A percentile compares a stretch with the other conserved stretches of the same genome.
Conservation (phyloP, 1,140 invertebrate species). For the Battus philenor region DNA sequence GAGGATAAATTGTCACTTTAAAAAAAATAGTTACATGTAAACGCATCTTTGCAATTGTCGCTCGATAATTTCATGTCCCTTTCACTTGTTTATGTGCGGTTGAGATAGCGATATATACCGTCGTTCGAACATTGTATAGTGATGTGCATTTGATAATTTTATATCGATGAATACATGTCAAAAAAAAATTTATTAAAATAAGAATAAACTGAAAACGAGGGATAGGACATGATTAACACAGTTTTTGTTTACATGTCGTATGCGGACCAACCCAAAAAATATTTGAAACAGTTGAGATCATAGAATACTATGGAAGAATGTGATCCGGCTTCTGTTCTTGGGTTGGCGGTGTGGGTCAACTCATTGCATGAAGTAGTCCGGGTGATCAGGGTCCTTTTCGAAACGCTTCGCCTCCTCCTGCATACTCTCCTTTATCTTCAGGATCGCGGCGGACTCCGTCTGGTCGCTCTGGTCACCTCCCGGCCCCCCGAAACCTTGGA, state of each 20-base stretch:
- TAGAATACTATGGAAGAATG: neutral
- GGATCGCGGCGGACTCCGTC: constrained; percentile 98
- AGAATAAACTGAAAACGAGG: neutral
- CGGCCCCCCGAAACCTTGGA: constrained; percentile 71
- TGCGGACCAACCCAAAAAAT: neutral
- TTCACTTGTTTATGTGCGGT: no score
- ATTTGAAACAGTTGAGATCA: neutral
- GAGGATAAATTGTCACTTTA: no score
- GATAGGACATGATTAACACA: no score
- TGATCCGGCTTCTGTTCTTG: constrained; percentile 15
- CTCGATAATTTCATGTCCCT: no score
- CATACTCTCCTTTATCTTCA: constrained; percentile 99
- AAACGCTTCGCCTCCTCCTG: constrained; percentile 99
- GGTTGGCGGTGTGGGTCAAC: constrained; percentile 18
- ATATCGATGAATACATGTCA: no score
- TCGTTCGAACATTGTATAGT: no score
- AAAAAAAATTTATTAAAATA: no score
- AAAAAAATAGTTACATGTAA: no score
- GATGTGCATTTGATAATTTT: no score
- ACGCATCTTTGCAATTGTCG: no score
- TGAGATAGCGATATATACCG: no score
- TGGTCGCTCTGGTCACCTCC: constrained; percentile 87
- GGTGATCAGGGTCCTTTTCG: constrained; percentile 98
- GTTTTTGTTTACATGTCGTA: no score
- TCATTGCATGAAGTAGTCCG: constrained; percentile 96